phyloP scores from a whole-genome alignment of 1,140 invertebrate species.

The Drosophila dunni region DNA sequence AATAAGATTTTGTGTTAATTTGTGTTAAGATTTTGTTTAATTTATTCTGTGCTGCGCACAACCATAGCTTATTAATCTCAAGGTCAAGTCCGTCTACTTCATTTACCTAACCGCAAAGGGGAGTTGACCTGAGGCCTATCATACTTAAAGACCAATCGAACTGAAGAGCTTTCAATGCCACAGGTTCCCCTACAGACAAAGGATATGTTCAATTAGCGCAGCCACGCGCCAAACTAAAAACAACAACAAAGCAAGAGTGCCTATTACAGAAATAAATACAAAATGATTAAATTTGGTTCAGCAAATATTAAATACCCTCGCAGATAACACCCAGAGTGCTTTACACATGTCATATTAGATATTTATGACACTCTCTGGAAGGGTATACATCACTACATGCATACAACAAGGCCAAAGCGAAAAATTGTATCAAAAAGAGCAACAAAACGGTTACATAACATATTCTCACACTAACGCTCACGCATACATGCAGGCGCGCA shows the following conservation, averaged over 20 bases:
- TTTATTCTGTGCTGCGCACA: too few species aligned
- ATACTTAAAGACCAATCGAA: background rate
- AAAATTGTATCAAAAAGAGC: constrained; percentile 62
- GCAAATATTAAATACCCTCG: background rate
- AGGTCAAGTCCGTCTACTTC: constrained; percentile 1
- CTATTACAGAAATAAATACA: constrained; percentile 1
- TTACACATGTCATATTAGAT: background rate
- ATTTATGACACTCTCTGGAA: background rate
- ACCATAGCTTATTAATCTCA: too few species aligned
- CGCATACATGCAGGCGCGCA: constrained; percentile 5
- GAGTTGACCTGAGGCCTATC: constrained; percentile 3
- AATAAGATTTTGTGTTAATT: too few species aligned
- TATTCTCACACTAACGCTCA: constrained; percentile 26
- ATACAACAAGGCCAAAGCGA: constrained; percentile 48
- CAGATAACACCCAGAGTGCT: background rate
- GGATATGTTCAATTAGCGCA: constrained; percentile 56
- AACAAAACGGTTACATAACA: constrained; percentile 59
- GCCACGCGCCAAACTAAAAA: constrained; percentile 44
- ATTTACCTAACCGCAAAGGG: constrained; percentile 6
- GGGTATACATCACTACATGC: constrained; percentile 9
- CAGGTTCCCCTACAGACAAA: constrained; percentile 13
- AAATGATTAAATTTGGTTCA: background rate
- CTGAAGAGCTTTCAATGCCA: constrained; percentile 20
- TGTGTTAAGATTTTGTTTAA: too few species aligned
- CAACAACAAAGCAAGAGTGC: background rate